Conservation (phyloP, 2,113 vertebrate species). For the chimpanzee (Pan troglodytes) region NHGRI_mPanTro3-v2.1_pri NC_072417.2:57847001-57847500, state of each 20-base stretch:
- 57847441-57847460: neutral
- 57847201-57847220: neutral
- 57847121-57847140: neutral
- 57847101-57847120: neutral
- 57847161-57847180: neutral
- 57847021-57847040: neutral
- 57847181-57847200: neutral
- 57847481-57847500: conserved; percentile 7
- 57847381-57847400: conserved; percentile 4
- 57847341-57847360: neutral
- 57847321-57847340: neutral
- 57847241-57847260: neutral
- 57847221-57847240: neutral
- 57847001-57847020: neutral
- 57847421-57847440: conserved; percentile 48
- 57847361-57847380: neutral
- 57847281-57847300: neutral
- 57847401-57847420: neutral
- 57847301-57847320: neutral
- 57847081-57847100: neutral
- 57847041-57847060: neutral
- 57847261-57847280: neutral
- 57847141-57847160: neutral
- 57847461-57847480: conserved; percentile 14
- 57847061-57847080: neutral